phyloP scores from a whole-genome alignment of 2,113 vertebrate species.

The Sula dactylatra region DNA sequence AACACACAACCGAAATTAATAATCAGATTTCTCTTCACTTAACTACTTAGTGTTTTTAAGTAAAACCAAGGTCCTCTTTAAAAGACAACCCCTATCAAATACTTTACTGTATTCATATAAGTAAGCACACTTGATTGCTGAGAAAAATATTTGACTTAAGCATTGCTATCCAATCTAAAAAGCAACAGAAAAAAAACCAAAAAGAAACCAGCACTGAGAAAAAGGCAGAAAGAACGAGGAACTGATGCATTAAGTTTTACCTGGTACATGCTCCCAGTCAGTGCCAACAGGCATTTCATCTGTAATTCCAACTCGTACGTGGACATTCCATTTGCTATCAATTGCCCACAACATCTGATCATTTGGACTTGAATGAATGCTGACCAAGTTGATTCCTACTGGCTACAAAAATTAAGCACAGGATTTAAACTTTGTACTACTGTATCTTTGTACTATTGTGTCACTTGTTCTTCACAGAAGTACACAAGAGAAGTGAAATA shows the following conservation, averaged over 20 bases:
- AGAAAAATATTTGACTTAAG: background rate
- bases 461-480: background rate
- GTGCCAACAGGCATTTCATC: conserved; percentile 98
- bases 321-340: conserved; percentile 88
- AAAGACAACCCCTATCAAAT: background rate
- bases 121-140: background rate
- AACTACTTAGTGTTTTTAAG: background rate
- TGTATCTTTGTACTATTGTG: background rate
- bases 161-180: background rate
- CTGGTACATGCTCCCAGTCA: conserved; percentile 93
- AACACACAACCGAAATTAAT: background rate
- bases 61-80: background rate
- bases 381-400: conserved; percentile 85
- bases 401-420: conserved; percentile 77
- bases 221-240: background rate
- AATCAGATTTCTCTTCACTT: background rate
- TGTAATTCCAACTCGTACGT: conserved; percentile 86
- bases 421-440: conserved; percentile 19
- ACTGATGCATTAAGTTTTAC: conserved; percentile 59
- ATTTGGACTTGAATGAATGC: conserved; percentile 86
- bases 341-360: conserved; percentile 92
- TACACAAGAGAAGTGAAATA: background rate
- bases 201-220: background rate
- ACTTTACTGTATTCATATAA: background rate
- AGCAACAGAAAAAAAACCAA: background rate